phyloP scores from a whole-genome alignment of 2,888 invertebrate species.

The Cordilura impudica region DNA sequence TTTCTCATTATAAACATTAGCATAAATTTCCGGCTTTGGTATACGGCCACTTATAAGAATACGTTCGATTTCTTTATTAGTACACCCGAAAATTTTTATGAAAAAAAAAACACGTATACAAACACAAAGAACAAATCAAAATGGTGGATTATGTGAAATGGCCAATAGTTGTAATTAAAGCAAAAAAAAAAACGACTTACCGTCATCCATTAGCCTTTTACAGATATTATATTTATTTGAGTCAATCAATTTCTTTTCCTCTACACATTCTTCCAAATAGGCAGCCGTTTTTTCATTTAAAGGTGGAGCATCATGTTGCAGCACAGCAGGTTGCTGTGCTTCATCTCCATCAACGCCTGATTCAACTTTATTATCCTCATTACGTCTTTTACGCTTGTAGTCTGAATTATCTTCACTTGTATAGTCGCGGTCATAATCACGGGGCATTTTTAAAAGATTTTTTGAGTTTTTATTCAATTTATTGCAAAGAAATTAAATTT shows the following conservation, averaged over 20 bases:
- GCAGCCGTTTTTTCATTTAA: conserved; percentile 86
- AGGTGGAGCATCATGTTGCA: conserved; percentile 72
- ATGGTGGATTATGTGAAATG: conserved; percentile 30
- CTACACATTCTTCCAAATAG: conserved; percentile 85
- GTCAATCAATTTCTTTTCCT: conserved; percentile 84
- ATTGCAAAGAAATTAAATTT: not conserved
- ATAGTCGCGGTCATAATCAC: conserved; percentile 76
- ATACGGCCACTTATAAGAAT: conserved; percentile 89
- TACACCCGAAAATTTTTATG: not conserved
- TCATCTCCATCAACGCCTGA: conserved; percentile 65
- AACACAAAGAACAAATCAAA: conserved; percentile 36
- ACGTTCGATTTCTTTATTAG: conserved; percentile 79
- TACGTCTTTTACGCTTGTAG: conserved; percentile 75
- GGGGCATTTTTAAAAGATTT: conserved; percentile 70
- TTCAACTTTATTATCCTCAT: conserved; percentile 71
- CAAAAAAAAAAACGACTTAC: conserved; percentile 76
- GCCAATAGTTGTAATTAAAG: not conserved
- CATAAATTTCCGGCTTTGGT: conserved; percentile 76
- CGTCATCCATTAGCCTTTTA: conserved; percentile 85
- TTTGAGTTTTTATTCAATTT: not conserved
- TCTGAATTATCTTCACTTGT: conserved; percentile 74
- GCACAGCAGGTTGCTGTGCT: conserved; percentile 43
- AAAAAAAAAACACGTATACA: conserved; percentile 1
- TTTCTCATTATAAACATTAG: conserved; percentile 76
- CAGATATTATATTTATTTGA: conserved; percentile 83